A percentile compares a stretch with the other conserved stretches of the same genome.
These are phyloP conservation scores for Sinocyclocheilus anshuiensis DNA, from an alignment of 2,113 vertebrate species.

Conservation along the genomic window DNA sequence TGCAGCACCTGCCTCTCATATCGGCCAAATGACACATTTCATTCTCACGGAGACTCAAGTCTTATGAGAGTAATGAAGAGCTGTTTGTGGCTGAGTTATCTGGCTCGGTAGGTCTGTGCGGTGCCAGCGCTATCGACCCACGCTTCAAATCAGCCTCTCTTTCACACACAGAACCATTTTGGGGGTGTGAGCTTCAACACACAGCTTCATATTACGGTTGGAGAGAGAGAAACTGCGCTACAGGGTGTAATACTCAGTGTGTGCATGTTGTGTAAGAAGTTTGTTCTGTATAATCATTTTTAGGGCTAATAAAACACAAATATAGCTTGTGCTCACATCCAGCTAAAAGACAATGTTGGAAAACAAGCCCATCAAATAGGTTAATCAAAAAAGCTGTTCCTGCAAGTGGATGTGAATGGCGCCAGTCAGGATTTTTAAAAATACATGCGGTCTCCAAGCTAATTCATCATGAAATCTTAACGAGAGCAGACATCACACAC, in stretches of 20 bases:
- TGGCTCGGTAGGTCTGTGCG: conserved; percentile 31
- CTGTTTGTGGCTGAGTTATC: conserved; percentile 46
- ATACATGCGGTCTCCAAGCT: conserved; percentile 14
- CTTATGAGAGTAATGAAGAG: conserved; percentile 59
- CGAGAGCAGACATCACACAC: neutral
- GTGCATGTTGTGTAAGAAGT: neutral
- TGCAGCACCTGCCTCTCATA: conserved; percentile 26
- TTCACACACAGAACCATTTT: conserved; percentile 32
- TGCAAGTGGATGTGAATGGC: conserved; percentile 6
- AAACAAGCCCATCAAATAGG: conserved; percentile 1
- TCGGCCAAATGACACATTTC: conserved; percentile 50
- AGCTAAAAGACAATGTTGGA: neutral
- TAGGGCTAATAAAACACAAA: neutral
- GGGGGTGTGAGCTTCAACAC: conserved; percentile 24
- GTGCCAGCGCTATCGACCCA: conserved; percentile 41
- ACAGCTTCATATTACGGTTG: conserved; percentile 15
- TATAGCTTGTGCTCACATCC: conserved; percentile 11
- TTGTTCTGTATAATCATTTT: conserved; percentile 6
- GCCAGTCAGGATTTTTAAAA: conserved; percentile 33
- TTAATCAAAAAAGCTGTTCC: neutral
- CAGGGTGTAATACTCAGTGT: neutral
- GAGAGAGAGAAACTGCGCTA: conserved; percentile 7
- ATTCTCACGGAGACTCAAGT: conserved; percentile 35
- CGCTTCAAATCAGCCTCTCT: conserved; percentile 36
- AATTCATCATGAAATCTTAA: conserved; percentile 38